Conservation (phyloP, 1,140 invertebrate genomes). For the Euglossa dilemma region DNA sequence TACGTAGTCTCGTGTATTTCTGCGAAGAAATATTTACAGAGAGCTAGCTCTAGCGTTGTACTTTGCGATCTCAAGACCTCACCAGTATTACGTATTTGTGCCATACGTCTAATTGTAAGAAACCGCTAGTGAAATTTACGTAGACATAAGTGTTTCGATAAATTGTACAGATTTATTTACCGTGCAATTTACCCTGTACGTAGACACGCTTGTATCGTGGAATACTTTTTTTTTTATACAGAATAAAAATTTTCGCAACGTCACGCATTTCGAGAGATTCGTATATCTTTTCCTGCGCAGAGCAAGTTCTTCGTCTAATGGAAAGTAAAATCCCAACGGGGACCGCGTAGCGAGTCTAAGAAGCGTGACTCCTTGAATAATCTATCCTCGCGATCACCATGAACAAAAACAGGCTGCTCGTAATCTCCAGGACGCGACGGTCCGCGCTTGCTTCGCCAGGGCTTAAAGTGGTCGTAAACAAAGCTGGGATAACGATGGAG, state of each 20-base stretch:
- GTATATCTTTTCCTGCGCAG: background rate
- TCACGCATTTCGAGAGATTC: background rate
- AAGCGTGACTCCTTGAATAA: background rate
- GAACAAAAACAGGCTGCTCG: too few relatives aligned
- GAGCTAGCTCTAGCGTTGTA: background rate
- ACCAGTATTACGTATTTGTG: background rate
- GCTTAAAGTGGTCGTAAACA: too few relatives aligned
- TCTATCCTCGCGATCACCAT: background rate
- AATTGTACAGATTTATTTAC: slow-evolving; percentile 3
- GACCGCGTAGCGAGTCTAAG: background rate
- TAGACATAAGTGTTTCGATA: background rate
- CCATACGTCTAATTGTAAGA: background rate
- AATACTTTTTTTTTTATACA: background rate
- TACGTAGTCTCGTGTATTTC: background rate
- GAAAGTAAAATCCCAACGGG: too few relatives aligned
- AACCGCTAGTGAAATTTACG: background rate
- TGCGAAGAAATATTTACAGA: slow-evolving; percentile 9
- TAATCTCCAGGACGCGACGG: too few relatives aligned
- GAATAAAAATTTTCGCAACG: slow-evolving; percentile 2
- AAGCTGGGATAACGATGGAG: too few relatives aligned
- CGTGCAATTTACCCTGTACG: background rate
- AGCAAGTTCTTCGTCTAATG: too few relatives aligned
- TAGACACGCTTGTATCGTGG: background rate
- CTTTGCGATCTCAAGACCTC: background rate
- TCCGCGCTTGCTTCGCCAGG: too few relatives aligned